Evolutionary conservation across 2,113 vertebrate genomes (phyloP), one percentile per base, ranked within the genome.

Genomic region (Rhabdornis inornatus): DNA sequence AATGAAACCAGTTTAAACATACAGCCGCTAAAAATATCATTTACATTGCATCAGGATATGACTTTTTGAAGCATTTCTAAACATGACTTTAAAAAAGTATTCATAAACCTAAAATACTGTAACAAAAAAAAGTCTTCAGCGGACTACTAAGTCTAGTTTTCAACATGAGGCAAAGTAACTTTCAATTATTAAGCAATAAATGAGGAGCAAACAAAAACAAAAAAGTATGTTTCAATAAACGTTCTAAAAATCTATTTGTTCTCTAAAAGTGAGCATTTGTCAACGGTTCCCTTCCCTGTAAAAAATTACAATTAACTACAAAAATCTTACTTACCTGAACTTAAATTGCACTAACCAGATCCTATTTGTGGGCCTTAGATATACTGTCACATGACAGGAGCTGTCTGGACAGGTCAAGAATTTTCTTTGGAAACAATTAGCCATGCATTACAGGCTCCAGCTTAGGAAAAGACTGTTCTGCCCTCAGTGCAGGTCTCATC

Each of bases 381-480:
- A 74, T 37, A 78, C 65, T 35, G 40, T 92, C 70, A 92, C 31
- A 56, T 72, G 82, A 68, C 61, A 94, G 81, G 27, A 94, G 55
- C 78, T 94, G 72, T 53, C 72, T 85, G 85, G 84, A 84, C 9
- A 95, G 87, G 60, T 30, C 68, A 92, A 89, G 70, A 66, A 94
- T 90, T 91, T 92, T 93, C 95, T 92, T 95, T 97, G 78, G 92
- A 91, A 95, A 94, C 57, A 84, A 94, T 90, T 15, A 94, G 71
- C 49, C 24, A 11, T 76, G 75, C 52, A 35, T 81, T 90, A 71
- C 71, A 87, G 87, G 64, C 82, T 91, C 42, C 78, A 86, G 61
- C 45, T 75, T 39, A 63, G 65, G 83, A 76, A 90, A 69, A 92
- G 56, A 44, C 55, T 56, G 53, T 18, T 76, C 77, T 60, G 81